These are phyloP conservation scores for Planococcus citri DNA, from an alignment of 1,140 invertebrate species.

Conservation along the genomic window DNA sequence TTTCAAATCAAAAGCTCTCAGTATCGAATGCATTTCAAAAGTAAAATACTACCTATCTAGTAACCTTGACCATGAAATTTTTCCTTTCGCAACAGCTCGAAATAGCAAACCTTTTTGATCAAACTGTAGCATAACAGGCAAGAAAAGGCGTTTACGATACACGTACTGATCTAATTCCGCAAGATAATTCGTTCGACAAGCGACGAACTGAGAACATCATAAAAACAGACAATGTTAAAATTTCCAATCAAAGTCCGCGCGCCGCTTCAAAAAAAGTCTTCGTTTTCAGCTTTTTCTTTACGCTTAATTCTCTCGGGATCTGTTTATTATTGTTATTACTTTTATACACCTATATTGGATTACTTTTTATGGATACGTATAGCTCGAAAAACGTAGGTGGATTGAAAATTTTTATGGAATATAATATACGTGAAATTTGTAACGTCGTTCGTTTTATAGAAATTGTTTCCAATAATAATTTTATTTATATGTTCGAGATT, in stretches of 20 bases:
- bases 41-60: too few species aligned
- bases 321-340: constrained; percentile 8
- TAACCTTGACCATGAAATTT: too few species aligned
- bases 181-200: constrained; percentile 3
- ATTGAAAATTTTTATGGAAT: constrained; percentile 8
- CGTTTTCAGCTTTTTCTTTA: background rate
- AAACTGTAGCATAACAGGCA: too few species aligned
- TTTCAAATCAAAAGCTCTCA: too few species aligned
- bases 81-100: too few species aligned
- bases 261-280: background rate
- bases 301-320: constrained; percentile 5
- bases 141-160: background rate
- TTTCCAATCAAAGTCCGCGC: constrained; percentile 5
- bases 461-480: constrained; percentile 8
- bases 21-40: too few species aligned
- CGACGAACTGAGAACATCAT: background rate
- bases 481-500: background rate
- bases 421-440: background rate
- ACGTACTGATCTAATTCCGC: background rate
- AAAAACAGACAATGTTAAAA: constrained; percentile 1
- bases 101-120: too few species aligned
- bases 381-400: background rate
- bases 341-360: background rate
- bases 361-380: background rate
- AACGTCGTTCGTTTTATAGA: background rate